A percentile compares a stretch with the other conserved stretches of the same genome.
phyloP scores from a whole-genome alignment of 2,797 vertebrate genomes.

The Muscicapa striata region DNA sequence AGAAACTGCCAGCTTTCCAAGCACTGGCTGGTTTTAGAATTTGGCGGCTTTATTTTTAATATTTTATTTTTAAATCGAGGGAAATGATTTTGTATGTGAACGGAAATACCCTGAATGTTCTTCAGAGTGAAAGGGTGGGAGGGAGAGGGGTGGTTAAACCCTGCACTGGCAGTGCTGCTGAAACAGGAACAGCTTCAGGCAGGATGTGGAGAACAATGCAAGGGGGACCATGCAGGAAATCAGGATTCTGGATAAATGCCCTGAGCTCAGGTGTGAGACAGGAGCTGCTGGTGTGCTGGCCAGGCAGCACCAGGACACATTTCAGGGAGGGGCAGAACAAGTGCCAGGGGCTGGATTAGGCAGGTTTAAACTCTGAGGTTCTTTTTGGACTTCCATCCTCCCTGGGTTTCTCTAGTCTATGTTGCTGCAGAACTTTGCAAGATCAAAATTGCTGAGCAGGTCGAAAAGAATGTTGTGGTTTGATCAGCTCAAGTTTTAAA shows the following conservation, averaged over 20 bases:
- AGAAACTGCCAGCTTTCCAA: neutral
- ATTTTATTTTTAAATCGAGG: neutral
- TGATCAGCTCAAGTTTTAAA: neutral
- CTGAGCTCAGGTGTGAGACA: neutral
- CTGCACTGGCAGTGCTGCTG: neutral
- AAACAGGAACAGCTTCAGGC: neutral
- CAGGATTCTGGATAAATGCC: neutral
- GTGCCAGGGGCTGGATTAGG: neutral
- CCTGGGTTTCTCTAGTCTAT: neutral
- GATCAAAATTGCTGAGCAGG: neutral
- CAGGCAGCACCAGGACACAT: too few relatives aligned
- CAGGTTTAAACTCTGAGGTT: neutral
- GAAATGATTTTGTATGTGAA: fast-evolving
- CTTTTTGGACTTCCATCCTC: fast-evolving
- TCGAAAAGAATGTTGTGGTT: neutral
- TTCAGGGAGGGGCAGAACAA: too few relatives aligned
- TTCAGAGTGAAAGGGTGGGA: neutral
- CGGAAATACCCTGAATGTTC: neutral
- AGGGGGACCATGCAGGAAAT: too few relatives aligned
- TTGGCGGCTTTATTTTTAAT: neutral
- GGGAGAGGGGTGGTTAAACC: neutral
- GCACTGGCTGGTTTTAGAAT: neutral
- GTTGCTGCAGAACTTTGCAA: neutral
- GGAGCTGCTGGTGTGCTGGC: neutral
- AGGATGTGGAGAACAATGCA: neutral